Evolutionary conservation across 2,113 vertebrate genomes (phyloP), one percentile per base, ranked within the genome.

Genomic region (Hippocampus guttulatus): DNA sequence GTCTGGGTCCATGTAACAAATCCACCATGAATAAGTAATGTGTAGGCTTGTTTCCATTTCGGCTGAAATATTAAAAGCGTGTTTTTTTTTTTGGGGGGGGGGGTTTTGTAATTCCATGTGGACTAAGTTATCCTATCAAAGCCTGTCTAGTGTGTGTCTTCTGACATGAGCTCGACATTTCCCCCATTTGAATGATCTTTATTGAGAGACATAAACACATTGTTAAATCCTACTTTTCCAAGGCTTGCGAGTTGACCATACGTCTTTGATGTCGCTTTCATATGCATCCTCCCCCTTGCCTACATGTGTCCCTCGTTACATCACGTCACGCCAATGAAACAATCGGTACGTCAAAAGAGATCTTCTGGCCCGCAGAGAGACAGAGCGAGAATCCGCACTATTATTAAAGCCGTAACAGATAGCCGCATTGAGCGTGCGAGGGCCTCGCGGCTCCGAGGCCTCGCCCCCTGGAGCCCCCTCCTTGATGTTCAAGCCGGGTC

Each of bases 291-390:
- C 64, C 76, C 74, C 72, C 41, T 61, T 23, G 41, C 40, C 81
- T 81, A 87, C 89, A 90, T 81, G 62, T 90, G 88, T 88, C 87
- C 82, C 84, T 89, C n/a, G 73, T 89, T 91, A 89, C 73, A 85
- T 87, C 77, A 58, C 84, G 78, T 91, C 85, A 88, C 83, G 81
- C 79, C 81, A 87, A 74, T 62, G 70, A 80, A 87, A 6, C 84
- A 87, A 86, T 89, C 85, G 83, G 77, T 84, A 82, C 81, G 85
- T 88, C 88, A 87, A 80, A 91, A 87, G 81, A 85, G 75, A 75
- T 89, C 85, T 85, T 76, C 55, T 47, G 74, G 68, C 80, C 76
- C 38, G 10, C 27, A 70, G 77, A 75, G 71, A n/a, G 84, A 78
- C 67, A 71, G 77, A 69, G 76, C 61, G 75, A 74, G 75, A 77